These are phyloP conservation scores for Columba janthina DNA, from an alignment of 2,113 vertebrate genomes.

Conservation along the genomic window DNA sequence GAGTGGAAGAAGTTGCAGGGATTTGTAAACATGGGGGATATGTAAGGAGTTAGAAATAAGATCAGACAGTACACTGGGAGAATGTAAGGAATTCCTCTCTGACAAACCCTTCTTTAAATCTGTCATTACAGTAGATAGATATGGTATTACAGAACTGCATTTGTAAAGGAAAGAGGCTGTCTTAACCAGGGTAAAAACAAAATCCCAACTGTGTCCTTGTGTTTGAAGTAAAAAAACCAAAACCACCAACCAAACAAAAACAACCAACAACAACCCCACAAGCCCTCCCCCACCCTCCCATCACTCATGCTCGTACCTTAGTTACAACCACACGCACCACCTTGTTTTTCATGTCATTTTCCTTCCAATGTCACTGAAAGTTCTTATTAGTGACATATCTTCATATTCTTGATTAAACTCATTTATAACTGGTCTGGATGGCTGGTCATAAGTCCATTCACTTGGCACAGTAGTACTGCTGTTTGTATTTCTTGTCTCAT, in stretches of 20 bases:
- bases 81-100: background rate
- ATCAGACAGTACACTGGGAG: background rate
- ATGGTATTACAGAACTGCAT: background rate
- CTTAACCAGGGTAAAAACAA: background rate
- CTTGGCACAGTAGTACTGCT: background rate
- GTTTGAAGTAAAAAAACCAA: background rate
- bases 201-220: background rate
- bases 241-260: background rate
- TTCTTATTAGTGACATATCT: conserved; percentile 10
- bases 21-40: background rate
- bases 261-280: no score
- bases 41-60: background rate
- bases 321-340: background rate
- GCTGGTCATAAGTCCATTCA: conserved; percentile 16
- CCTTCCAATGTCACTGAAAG: background rate
- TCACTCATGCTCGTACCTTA: fast-evolving
- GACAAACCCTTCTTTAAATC: background rate
- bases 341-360: background rate
- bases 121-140: background rate
- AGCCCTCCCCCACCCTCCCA: no score
- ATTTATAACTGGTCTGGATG: background rate
- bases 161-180: background rate
- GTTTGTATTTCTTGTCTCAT: background rate
- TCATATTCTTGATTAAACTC: background rate
- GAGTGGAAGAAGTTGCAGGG: background rate